Evolutionary conservation across 2,888 invertebrate species (phyloP), one percentile per base, ranked within the genome.

Genomic region (Deilephila porcellus): DNA sequence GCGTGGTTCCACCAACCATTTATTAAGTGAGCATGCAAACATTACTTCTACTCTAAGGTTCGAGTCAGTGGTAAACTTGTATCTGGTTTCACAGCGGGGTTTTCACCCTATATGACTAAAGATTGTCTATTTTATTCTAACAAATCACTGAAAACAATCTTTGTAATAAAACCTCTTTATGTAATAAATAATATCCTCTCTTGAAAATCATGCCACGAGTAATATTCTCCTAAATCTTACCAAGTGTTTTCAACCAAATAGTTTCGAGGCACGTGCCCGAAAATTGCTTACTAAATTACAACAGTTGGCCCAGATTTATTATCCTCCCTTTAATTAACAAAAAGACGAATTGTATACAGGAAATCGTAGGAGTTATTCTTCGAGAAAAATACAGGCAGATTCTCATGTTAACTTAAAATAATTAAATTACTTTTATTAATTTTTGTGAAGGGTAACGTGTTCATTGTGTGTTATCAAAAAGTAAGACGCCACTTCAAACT

Each of bases 241-340:
- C 32, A 56, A 7, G 29, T 29, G 52, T 67, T 70, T 70, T 45
- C 60, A 11, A 34, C 70, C 56, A 45, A 53, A 37, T 71, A 60
- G 60, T 71, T 71, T 60, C 45, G 5, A 52, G 25, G 60, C 67
- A 37, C 37, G 71, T 60, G 34, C 45, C 71, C 60, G 34, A 52
- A 75, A 83, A 85, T 84, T 82, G 79, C 82, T 77, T 80, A 81
- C 79, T 85, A 85, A 85, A 85, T 85, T 80, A 83, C 80, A 77
- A 75, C 72, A 80, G 80, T 78, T 80, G 79, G 79, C 74, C 76
- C 72, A 79, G 80, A 84, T 85, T 84, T 84, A 85, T 83, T 81
- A 79, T 83, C 80, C 79, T 77, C 79, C 78, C 79, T 78, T 80
- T 80, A 84, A 84, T 84, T 84, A 82, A 83, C 80, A 82, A 75